Conservation (phyloP, 2,113 vertebrate genomes). For the Anhinga anhinga region DNA sequence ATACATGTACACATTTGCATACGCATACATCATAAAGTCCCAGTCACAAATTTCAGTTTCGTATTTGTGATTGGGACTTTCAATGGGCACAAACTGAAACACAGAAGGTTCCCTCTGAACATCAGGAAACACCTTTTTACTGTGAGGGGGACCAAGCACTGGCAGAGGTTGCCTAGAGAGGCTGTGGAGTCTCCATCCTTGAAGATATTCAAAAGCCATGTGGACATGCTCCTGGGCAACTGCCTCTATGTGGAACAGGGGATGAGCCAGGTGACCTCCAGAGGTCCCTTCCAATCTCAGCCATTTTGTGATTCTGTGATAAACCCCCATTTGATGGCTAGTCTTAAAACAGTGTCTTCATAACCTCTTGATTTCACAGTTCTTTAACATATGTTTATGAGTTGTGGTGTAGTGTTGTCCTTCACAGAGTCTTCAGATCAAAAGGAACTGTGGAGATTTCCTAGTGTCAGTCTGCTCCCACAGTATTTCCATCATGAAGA, state of each 20-base stretch:
- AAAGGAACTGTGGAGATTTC: neutral
- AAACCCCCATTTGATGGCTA: neutral
- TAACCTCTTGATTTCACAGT: neutral
- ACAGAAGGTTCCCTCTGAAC: neutral
- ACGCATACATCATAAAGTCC: neutral
- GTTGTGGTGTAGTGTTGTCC: neutral
- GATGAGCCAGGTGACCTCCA: neutral
- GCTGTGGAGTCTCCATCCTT: neutral
- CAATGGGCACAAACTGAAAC: neutral
- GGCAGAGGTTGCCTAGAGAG: neutral
- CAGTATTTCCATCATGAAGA: neutral
- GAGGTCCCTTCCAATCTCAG: neutral
- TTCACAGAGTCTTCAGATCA: neutral
- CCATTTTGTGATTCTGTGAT: neutral
- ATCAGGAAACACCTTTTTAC: neutral
- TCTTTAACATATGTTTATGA: neutral
- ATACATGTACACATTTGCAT: neutral
- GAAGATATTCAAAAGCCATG: neutral
- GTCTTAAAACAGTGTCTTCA: neutral
- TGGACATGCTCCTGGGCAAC: neutral
- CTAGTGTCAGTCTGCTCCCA: neutral
- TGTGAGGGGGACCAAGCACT: neutral
- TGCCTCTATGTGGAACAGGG: rapidly evolving
- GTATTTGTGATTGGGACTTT: neutral
- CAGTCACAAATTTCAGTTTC: neutral